Evolutionary conservation across 2,797 vertebrate species (phyloP).

Genomic region (Tinamus major): DNA sequence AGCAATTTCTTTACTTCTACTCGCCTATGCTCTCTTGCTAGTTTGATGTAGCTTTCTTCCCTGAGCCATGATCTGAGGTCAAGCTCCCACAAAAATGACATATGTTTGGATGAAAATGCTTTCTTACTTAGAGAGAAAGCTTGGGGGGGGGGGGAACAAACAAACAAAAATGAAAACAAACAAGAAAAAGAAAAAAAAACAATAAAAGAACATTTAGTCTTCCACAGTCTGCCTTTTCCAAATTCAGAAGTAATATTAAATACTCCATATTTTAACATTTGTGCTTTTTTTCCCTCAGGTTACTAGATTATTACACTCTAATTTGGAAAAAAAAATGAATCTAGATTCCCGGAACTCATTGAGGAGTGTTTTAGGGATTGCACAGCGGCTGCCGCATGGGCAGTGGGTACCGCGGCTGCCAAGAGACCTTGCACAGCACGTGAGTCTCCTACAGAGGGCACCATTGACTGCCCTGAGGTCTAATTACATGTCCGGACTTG

Average conservation of each 20-base stretch:
- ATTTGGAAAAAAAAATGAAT: background rate
- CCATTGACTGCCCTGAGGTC: conserved; percentile 73
- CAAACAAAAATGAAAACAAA: background rate
- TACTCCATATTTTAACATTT: background rate
- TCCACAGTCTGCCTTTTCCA: background rate
- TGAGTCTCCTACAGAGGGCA: conserved; percentile 82
- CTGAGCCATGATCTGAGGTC: background rate
- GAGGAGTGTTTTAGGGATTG: background rate
- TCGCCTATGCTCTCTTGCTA: background rate
- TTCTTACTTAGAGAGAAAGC: background rate
- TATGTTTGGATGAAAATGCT: background rate
- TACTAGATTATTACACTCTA: background rate
- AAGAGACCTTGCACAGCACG: conserved; percentile 2
- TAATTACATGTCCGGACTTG: background rate
- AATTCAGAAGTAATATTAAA: background rate
- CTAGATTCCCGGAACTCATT: background rate
- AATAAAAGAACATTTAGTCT: background rate
- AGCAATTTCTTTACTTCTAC: background rate
- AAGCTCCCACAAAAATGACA: accelerated
- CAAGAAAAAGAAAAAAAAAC: background rate
- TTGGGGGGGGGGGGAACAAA: background rate
- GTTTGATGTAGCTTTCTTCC: background rate
- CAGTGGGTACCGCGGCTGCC: background rate
- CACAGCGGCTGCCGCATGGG: background rate
- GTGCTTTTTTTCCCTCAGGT: background rate